These are phyloP conservation scores for Phorcus lineatus DNA, from an alignment of 2,888 invertebrate species.

Conservation along the genomic window DNA sequence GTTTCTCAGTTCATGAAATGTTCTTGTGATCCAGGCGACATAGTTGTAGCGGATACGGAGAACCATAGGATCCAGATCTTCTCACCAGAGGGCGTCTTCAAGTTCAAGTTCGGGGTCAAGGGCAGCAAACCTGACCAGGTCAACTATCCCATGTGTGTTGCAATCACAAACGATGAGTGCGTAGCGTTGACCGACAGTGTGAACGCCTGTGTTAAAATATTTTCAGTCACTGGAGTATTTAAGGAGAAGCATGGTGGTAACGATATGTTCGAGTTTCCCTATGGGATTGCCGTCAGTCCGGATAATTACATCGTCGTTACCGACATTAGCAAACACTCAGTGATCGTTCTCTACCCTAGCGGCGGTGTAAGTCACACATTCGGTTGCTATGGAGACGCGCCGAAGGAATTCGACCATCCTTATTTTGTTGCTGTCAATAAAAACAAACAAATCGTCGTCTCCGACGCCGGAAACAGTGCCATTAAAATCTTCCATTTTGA, in stretches of 20 bases:
- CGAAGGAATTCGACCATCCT: constrained; percentile 68
- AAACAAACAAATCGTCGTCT: constrained; percentile 68
- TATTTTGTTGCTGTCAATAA: constrained; percentile 68
- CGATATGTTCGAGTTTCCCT: constrained; percentile 65
- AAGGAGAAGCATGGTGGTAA: constrained; percentile 54
- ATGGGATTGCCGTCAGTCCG: constrained; percentile 63
- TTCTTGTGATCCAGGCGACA: constrained; percentile 59
- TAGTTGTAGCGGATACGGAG: constrained; percentile 70
- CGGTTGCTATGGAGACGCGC: constrained; percentile 66
- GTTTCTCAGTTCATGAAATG: too few species aligned
- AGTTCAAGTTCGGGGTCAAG: constrained; percentile 65
- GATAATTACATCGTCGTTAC: constrained; percentile 64
- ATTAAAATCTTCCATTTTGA: constrained; percentile 71
- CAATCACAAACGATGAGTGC: constrained; percentile 65
- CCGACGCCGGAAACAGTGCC: constrained; percentile 70
- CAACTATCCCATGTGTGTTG: constrained; percentile 69
- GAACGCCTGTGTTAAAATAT: constrained; percentile 69
- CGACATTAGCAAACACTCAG: constrained; percentile 69
- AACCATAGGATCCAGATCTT: constrained; percentile 71
- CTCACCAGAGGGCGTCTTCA: constrained; percentile 64
- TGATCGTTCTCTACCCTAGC: constrained; percentile 61
- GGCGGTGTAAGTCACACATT: constrained; percentile 63
- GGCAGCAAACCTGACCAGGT: constrained; percentile 60
- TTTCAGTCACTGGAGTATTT: constrained; percentile 59
- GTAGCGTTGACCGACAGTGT: constrained; percentile 71